Evolutionary conservation across 2,113 vertebrate species (phyloP).

Genomic region (Panthera leo): DNA sequence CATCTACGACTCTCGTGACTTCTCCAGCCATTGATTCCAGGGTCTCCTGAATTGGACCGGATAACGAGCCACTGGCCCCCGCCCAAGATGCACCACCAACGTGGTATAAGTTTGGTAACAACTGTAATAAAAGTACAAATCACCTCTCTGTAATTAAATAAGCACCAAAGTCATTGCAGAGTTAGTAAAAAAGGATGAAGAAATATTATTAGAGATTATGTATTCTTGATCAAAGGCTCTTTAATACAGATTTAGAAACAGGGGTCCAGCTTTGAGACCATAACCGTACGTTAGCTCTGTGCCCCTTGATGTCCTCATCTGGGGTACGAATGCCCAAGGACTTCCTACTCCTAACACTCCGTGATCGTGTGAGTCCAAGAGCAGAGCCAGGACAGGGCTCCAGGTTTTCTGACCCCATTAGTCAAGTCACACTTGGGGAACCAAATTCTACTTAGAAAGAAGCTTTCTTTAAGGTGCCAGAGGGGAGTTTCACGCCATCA

Average conservation of each 20-base stretch:
- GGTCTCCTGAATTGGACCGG: conserved; percentile 95
- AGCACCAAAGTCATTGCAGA: not conserved
- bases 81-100: conserved; percentile 91
- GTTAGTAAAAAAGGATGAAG: not conserved
- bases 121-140: conserved; percentile 81
- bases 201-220: not conserved
- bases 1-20: conserved; percentile 95
- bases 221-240: not conserved
- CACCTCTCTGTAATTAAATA: not conserved
- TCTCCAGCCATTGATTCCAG: conserved; percentile 98
- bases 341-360: not conserved
- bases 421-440: not conserved
- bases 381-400: not conserved
- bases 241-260: not conserved
- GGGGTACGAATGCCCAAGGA: not conserved
- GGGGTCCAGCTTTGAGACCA: not conserved
- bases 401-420: not conserved
- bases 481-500: no score
- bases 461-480: not conserved
- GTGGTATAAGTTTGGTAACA: conserved; percentile 96
- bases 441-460: not conserved
- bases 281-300: rapidly evolving
- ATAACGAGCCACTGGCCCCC: conserved; percentile 87
- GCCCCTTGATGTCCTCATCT: not conserved
- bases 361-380: not conserved